Base-by-base conservation (phyloP, 1,140 invertebrate genomes). In the Maniola jurtina region DNA sequence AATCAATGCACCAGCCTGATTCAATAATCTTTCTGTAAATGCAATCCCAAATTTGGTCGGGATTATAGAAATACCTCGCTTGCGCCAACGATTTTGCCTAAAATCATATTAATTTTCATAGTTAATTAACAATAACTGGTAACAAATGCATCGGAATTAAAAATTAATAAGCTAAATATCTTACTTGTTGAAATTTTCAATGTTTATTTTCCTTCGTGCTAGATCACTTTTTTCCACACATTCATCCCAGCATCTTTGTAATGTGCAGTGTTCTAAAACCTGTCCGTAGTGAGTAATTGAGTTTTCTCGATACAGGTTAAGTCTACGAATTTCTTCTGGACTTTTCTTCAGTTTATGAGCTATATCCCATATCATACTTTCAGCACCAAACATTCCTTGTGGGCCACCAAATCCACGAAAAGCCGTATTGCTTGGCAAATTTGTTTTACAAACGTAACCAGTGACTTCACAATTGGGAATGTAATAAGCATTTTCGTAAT, bases 31-130 rank as follows among this genome's bases (percentile, higher is more conserved):
- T 7, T 94, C 92, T 0, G 95, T 95, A 80, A 98, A 99, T 0
- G 96, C 94, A 63, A 99, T 95, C 0, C 97, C 97, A 87, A 96
- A 99, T 89, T 96, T 98, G 0, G 96, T 96, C 33, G 98, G 97
- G n/a, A 98, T 93, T 6, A 98, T 81, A 0, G 95, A 90, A 3
- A 99, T 93, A 9, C 98, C 98, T 15, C 96, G 93, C 84, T 99
- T 99, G 73, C 95, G 94, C 93, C 95, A 98, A 40, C 95, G 93
- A 82, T 98, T 94, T 79, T 95, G 87, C 67, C 94, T 95, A 82
- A 72, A 92, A 92, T 38, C 13, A 15, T 15, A 45, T 45, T 8
- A 11, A 45, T 5, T n/a, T n/a, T 2, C 13, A 45, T 45, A 45
- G 13, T 38, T 9, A 8, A 45, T 11, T 25, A 25, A 25, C 25